These are phyloP conservation scores for Drepanosiphum platanoidis DNA, from an alignment of 2,888 invertebrate species.

Conservation along the genomic window DNA sequence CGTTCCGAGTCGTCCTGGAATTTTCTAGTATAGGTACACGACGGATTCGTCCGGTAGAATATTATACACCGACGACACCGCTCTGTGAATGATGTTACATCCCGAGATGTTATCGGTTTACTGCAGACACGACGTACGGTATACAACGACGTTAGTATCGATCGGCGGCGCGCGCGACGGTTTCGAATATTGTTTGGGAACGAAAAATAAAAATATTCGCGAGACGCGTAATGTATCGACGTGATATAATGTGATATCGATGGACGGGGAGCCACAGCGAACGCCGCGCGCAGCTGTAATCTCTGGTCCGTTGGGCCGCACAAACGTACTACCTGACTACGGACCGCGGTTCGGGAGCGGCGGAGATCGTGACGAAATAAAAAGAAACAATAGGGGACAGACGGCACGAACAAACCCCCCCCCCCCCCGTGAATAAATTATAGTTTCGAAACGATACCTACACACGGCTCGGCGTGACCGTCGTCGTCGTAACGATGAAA, in stretches of 20 bases:
- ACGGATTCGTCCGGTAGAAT: background rate
- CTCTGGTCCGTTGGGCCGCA: background rate
- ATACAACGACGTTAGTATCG: background rate
- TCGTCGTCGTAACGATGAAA: slow-evolving; percentile 18
- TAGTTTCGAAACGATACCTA: background rate
- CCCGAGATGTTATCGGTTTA: background rate
- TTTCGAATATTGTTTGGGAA: too few species aligned
- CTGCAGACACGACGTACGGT: background rate
- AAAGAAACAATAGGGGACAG: background rate
- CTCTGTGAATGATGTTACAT: background rate
- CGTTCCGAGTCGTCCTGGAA: background rate
- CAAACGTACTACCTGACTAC: background rate
- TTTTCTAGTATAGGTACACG: background rate
- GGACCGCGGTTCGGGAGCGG: background rate
- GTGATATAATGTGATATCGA: too few species aligned
- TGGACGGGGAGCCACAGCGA: too few species aligned
- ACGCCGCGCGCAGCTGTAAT: background rate
- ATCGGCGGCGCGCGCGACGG: background rate
- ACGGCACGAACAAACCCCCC: background rate
- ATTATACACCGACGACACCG: too few species aligned
- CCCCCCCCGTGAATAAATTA: background rate
- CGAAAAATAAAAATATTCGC: background rate
- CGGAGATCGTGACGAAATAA: background rate
- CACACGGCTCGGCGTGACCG: too few species aligned
- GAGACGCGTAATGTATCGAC: background rate